Conservation (phyloP, 2,797 vertebrate species). For the Acanthurus leucopareius region DNA sequence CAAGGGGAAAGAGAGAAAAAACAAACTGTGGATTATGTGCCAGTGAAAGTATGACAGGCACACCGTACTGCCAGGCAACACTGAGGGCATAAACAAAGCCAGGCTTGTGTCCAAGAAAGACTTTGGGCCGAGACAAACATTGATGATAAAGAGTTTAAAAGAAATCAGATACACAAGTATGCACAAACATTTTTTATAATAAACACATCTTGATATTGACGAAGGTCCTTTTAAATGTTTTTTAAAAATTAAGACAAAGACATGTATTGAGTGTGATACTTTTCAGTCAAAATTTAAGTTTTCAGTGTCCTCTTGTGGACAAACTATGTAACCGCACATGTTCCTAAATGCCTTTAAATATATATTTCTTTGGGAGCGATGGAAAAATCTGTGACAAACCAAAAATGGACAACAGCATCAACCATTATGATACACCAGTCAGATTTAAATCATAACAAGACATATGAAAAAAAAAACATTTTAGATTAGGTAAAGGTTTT, state of each 20-base stretch:
- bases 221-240: neutral
- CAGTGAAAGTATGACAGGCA: conserved; percentile 29
- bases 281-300: neutral
- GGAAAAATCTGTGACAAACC: neutral
- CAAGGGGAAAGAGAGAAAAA: conserved; percentile 36
- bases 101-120: neutral
- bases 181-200: neutral
- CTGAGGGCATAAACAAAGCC: neutral
- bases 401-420: neutral
- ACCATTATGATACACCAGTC: neutral
- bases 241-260: neutral
- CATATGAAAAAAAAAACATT: neutral
- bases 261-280: too few species aligned
- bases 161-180: too few species aligned
- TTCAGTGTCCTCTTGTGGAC: neutral
- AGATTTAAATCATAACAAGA: neutral
- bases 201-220: neutral
- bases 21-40: conserved; percentile 33
- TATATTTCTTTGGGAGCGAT: neutral
- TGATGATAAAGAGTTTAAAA: neutral
- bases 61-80: neutral
- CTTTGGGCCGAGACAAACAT: neutral
- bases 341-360: neutral
- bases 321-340: neutral
- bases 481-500: neutral